Base-by-base conservation (phyloP, 2,113 vertebrate genomes). In the Sturnira hondurensis region DNA sequence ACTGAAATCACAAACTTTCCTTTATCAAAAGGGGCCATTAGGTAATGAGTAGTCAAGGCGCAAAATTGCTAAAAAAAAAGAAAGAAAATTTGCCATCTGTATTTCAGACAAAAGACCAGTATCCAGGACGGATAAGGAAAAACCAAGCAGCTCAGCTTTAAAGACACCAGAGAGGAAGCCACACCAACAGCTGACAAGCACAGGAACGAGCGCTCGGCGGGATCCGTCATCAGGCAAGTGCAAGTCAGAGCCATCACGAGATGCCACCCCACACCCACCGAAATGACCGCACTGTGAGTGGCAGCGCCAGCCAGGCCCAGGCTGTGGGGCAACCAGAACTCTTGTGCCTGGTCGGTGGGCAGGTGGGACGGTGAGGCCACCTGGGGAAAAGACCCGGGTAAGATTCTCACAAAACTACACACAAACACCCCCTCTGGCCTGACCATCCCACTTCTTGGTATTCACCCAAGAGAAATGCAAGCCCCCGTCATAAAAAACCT, bases 281-380 rank as follows among this genome's bases (percentile, higher is more conserved):
- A 65, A 13, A 38, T 1, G 19, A 56, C 38, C 4, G 2, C 15
- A 14, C 8, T 1, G 2, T 0, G 87, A 67, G 31, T 2, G 85
- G 78, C 68, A 52, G 52, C 70, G 4, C 36, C 80, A 52, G 31
- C 24, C 10, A 56, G 0, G 22, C 74, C 3, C 0, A 1, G 74
- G 41, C 28, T 0, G 0, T 0, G 38, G 80, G 24, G 80, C 54
- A 3, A 6, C 83, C 0, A 7, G 81, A 67, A 73, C 5, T 7
- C 33, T 2, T 19, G 0, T 0, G 0, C 2, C 0, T 1, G 4
- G 28, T 22, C 7, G 10, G 86, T 4, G 36, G 65, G 58, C 1
- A 31, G 58, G 41, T 2, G 3, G 68, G n/a, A 15, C 0, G 15
- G 7, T 0, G 2, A 0, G 36, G 61, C 83, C 58, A 14, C 86